Evolutionary conservation across 2,113 vertebrate species (phyloP).

Genomic region (Burhinus bistriatus): DNA sequence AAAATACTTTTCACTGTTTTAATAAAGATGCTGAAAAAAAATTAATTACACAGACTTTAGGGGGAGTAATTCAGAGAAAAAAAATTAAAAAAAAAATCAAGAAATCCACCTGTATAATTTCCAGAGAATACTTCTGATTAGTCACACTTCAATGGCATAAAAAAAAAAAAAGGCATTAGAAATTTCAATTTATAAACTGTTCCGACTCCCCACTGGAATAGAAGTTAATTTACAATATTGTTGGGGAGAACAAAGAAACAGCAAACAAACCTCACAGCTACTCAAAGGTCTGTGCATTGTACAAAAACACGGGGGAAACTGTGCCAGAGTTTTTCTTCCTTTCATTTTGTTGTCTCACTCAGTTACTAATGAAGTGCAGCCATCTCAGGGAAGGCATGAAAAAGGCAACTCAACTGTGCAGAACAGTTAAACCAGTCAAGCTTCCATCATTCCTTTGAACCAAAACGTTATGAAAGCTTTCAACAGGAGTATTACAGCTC

Average conservation of each 20-base stretch:
- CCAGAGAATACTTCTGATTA: conserved; percentile 25
- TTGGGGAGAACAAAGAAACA: conserved; percentile 7
- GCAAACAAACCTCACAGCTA: neutral
- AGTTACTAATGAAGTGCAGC: neutral
- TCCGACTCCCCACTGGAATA: neutral
- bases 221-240: conserved; percentile 29
- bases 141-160: neutral
- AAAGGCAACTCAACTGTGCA: neutral
- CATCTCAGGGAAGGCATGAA: neutral
- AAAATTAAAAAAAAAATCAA: neutral
- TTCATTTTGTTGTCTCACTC: neutral
- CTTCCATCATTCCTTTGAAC: neutral
- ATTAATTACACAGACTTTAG: neutral
- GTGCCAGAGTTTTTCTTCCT: neutral
- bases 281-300: neutral
- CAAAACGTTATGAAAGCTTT: neutral
- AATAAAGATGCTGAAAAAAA: neutral
- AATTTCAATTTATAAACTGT: conserved; percentile 33
- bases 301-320: neutral
- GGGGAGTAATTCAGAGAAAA: neutral
- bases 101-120: neutral
- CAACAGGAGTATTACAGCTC: neutral
- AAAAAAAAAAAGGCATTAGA: neutral
- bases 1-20: neutral
- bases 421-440: neutral